Evolutionary conservation across 2,797 vertebrate genomes (phyloP).

Genomic region (Calcarius lapponicus): DNA sequence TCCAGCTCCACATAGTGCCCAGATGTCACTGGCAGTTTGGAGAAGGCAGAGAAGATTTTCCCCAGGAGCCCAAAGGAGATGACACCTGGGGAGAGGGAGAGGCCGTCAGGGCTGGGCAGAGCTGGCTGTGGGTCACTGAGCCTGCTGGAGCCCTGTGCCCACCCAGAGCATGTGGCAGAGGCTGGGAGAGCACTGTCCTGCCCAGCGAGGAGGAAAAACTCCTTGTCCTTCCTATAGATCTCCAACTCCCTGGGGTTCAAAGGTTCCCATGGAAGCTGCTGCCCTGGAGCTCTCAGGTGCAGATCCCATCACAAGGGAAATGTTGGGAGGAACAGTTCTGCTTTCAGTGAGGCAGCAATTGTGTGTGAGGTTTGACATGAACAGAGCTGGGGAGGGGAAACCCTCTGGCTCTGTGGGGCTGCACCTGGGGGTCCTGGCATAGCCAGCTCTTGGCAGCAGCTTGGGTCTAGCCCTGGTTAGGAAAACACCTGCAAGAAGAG

Average conservation of each 20-base stretch:
- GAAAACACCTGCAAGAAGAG: rapidly evolving
- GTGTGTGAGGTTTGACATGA: rapidly evolving
- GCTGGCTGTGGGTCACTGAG: neutral
- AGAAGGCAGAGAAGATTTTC: constrained; percentile 4
- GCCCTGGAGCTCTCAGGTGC: neutral
- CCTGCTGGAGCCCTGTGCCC: neutral
- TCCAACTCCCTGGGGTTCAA: rapidly evolving
- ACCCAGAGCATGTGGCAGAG: rapidly evolving
- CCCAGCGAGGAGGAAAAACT: neutral
- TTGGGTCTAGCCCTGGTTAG: neutral
- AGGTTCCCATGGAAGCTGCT: neutral
- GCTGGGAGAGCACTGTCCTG: neutral
- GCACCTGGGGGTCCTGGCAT: rapidly evolving
- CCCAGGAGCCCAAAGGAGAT: neutral
- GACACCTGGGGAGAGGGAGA: neutral
- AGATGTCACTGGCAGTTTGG: neutral
- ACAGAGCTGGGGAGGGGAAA: neutral
- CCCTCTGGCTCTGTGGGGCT: neutral
- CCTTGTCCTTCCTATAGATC: rapidly evolving
- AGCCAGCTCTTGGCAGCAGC: neutral
- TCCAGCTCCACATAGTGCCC: neutral
- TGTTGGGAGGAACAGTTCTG: rapidly evolving
- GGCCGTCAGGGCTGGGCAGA: neutral
- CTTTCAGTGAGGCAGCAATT: neutral
- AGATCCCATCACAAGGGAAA: neutral